Evolutionary conservation across 2,888 invertebrate species (phyloP).

Genomic region (Conomelus anceps): DNA sequence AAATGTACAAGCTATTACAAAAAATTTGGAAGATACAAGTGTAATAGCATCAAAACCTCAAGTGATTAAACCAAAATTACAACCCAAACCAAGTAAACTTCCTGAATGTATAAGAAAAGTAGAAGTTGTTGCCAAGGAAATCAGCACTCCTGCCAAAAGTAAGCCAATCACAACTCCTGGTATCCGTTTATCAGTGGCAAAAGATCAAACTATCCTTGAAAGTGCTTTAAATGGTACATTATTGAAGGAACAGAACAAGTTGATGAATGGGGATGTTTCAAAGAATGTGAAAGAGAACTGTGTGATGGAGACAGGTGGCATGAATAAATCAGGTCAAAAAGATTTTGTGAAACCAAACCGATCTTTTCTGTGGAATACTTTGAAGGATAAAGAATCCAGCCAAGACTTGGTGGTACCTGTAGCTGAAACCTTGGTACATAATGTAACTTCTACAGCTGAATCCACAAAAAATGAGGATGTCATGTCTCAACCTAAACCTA

Average conservation of each 20-base stretch:
- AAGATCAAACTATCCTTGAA: slow-evolving; percentile 22
- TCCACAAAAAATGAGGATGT: background rate
- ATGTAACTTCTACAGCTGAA: background rate
- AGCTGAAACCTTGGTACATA: background rate
- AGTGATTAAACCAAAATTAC: slow-evolving; percentile 18
- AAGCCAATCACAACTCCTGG: background rate
- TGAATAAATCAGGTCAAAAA: slow-evolving; percentile 28
- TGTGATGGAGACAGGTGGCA: no score
- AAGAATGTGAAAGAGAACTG: background rate
- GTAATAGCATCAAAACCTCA: background rate
- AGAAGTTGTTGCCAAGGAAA: background rate
- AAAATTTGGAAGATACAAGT: no score
- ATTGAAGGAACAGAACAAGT: no score
- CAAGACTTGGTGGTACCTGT: background rate
- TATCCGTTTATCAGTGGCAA: slow-evolving; percentile 27
- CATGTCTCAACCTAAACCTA: background rate
- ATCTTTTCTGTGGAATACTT: slow-evolving; percentile 59
- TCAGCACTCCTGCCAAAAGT: slow-evolving; percentile 4
- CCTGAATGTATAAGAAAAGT: background rate
- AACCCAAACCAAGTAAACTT: slow-evolving; percentile 23
- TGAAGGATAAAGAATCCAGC: slow-evolving; percentile 21
- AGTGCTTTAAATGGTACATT: slow-evolving; percentile 13
- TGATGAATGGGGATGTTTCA: background rate
- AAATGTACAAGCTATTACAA: no score
- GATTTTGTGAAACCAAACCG: slow-evolving; percentile 52